Evolutionary conservation across 2,797 vertebrate genomes (phyloP).

Genomic region (Parotocinclus haroldoi): DNA sequence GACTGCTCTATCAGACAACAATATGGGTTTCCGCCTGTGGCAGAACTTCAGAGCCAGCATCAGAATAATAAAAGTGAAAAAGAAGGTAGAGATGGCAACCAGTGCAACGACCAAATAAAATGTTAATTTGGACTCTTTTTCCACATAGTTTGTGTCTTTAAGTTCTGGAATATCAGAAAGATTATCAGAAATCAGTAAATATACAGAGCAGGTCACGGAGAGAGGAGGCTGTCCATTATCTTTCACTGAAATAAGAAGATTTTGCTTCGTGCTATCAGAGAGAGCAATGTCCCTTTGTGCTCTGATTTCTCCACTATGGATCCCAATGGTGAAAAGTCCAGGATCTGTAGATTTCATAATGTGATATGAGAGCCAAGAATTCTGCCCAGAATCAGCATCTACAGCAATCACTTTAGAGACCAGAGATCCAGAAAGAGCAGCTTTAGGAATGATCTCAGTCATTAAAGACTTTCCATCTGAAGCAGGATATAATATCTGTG

Average conservation of each 20-base stretch:
- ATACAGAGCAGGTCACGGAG: constrained; percentile 2
- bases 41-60: constrained; percentile 14
- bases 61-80: constrained; percentile 8
- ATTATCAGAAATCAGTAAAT: constrained; percentile 32
- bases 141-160: constrained; percentile 26
- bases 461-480: constrained; percentile 44
- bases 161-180: constrained; percentile 31
- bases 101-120: constrained; percentile 31
- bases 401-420: constrained; percentile 47
- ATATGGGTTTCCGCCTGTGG: constrained; percentile 19
- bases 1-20: constrained; percentile 22
- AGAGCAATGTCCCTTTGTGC: constrained; percentile 72
- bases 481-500: constrained; percentile 36
- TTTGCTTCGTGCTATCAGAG: constrained; percentile 72
- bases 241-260: constrained; percentile 52
- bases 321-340: constrained; percentile 75
- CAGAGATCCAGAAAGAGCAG: constrained; percentile 29
- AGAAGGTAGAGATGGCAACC: constrained; percentile 30
- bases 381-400: constrained; percentile 46
- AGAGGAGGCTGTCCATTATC: constrained; percentile 53
- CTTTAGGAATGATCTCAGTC: constrained; percentile 43
- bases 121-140: constrained; percentile 14
- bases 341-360: constrained; percentile 65
- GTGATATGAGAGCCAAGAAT: constrained; percentile 42
- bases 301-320: constrained; percentile 61